Base-by-base conservation (phyloP, 2,888 invertebrate species). In the Epirrita christyi region DNA sequence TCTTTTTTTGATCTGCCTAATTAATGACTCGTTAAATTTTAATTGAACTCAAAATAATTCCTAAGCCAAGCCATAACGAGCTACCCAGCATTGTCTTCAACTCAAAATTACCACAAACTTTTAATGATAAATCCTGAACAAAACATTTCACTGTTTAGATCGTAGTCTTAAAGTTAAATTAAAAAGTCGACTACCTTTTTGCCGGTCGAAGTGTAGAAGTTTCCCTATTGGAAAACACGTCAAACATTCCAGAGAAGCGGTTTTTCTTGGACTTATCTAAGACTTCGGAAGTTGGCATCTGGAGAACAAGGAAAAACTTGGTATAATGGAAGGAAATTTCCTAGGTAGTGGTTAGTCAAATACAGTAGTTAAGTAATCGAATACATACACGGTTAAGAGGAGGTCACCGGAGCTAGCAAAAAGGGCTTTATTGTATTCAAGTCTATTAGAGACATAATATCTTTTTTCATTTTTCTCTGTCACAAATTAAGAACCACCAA, bases 161-260 rank as follows among this genome's bases (percentile, higher is more conserved):
- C 32, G 32, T n/a, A n/a, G n/a, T 57, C 56, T 66, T 58, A 59
- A 67, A 68, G 60, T 67, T 70, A 67, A 67, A 70, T 68, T 70
- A 68, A 70, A 69, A 70, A 68, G 64, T 68, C 58, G 40, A 48
- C 46, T 38, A 43, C 51, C 55, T 64, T 70, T 67, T 68, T 67
- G 62, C 63, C 32, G 55, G 63, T 48, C 61, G 52, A 28, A 40
- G 28, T 34, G 36, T 38, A 41, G 57, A 48, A 52, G 49, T 62
- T 59, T 53, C 45, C 45, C 43, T 70, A 68, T 70, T 59, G 65
- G 67, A 61, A 64, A 70, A 67, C 63, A 63, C 63, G 70, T 66
- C 67, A 68, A 66, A 57, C 60, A 58, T 63, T 65, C 63, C 48
- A 48, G 56, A 59, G 54, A 43, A 46, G 64, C 45, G 67, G 66